These are phyloP conservation scores for Xylocopa sonorina DNA, from an alignment of 1,140 invertebrate genomes.

Conservation along the genomic window DNA sequence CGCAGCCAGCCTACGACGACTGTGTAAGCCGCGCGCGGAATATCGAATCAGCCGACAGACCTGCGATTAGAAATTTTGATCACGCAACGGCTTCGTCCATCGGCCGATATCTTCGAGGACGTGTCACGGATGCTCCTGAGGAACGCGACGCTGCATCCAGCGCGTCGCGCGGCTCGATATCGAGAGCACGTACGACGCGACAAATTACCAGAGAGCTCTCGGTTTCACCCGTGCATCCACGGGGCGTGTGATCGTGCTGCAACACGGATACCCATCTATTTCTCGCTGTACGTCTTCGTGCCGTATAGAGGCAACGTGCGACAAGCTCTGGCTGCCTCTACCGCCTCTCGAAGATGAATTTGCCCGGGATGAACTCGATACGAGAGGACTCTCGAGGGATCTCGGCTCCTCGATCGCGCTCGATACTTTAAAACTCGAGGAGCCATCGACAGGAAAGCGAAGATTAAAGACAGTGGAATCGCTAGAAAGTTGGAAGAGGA, in stretches of 20 bases:
- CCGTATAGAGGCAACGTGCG: slow-evolving; percentile 24
- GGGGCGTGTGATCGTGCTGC: slow-evolving; percentile 20
- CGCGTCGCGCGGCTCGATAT: slow-evolving; percentile 27
- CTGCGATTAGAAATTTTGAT: slow-evolving; percentile 43
- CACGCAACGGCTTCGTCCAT: slow-evolving; percentile 32
- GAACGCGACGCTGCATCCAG: slow-evolving; percentile 14
- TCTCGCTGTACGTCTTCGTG: background rate
- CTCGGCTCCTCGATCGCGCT: background rate
- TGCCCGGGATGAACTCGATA: too few species aligned
- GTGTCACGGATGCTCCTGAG: slow-evolving; percentile 3
- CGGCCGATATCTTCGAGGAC: slow-evolving; percentile 23
- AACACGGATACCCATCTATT: slow-evolving; percentile 54
- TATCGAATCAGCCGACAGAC: slow-evolving; percentile 40
- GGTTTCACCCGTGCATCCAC: slow-evolving; percentile 19
- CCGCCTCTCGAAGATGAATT: background rate
- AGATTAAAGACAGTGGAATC: background rate
- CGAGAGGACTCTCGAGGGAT: too few species aligned
- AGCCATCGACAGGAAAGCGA: background rate
- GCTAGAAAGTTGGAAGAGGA: background rate
- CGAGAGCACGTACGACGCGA: slow-evolving; percentile 44
- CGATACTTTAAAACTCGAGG: background rate
- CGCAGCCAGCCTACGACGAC: slow-evolving; percentile 10
- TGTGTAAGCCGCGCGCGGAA: slow-evolving; percentile 13
- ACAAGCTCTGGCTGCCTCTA: background rate
- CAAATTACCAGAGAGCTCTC: slow-evolving; percentile 51